Percentiles rank a stretch among this genome's conserved stretches.
These are phyloP conservation scores for Tylochromis polylepis DNA, from an alignment of 2,113 vertebrate genomes.

Conservation along the genomic window DNA sequence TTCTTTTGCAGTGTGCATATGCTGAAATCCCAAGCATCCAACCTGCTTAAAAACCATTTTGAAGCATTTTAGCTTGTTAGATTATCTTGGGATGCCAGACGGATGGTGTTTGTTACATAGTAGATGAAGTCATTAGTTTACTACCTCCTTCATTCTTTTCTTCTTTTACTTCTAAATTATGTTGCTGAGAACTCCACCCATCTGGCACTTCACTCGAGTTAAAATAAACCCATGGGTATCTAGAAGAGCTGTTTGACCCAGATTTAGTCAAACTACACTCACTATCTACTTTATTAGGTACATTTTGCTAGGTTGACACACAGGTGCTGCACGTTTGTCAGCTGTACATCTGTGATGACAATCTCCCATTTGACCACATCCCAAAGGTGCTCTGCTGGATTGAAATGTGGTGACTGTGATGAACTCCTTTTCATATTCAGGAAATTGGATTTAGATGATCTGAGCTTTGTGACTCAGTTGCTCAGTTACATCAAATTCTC, in stretches of 20 bases:
- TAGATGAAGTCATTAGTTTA: neutral
- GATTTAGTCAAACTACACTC: neutral
- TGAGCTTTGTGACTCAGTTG: neutral
- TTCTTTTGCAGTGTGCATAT: neutral
- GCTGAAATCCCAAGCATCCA: neutral
- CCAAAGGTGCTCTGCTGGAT: neutral
- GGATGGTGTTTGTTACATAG: neutral
- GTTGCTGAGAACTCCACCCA: neutral
- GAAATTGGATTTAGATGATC: neutral
- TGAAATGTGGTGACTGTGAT: neutral
- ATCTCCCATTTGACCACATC: neutral
- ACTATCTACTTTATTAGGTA: neutral
- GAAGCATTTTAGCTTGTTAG: neutral
- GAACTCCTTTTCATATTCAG: neutral
- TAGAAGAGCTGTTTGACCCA: conserved; percentile 24
- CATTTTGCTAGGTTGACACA: neutral
- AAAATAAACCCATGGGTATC: neutral
- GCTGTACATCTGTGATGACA: neutral
- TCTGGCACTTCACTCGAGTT: neutral
- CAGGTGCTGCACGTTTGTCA: neutral
- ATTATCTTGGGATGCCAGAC: neutral
- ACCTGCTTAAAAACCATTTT: neutral
- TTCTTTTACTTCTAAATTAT: neutral
- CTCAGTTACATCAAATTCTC: neutral
- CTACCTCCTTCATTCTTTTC: neutral